phyloP scores from a whole-genome alignment of 2,888 invertebrate species.

The Siphonodentalium dalli region DNA sequence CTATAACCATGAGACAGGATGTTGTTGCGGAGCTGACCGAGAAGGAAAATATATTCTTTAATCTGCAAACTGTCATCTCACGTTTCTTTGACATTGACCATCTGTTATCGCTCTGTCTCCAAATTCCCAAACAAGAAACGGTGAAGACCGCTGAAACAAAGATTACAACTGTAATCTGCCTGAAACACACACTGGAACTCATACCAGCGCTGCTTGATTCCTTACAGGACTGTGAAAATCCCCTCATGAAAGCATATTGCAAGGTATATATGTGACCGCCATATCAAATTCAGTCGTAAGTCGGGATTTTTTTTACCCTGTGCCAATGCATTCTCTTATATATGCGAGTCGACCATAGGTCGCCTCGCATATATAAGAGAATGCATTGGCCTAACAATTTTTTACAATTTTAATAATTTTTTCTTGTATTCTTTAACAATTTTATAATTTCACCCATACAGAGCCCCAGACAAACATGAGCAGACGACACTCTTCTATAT shows the following conservation, averaged over 20 bases:
- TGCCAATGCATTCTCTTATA: too few species aligned
- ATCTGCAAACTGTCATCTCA: constrained; percentile 69
- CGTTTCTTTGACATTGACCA: constrained; percentile 81
- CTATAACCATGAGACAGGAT: constrained; percentile 76
- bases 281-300: too few species aligned
- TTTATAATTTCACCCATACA: too few species aligned
- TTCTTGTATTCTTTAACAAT: too few species aligned
- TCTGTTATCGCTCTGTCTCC: constrained; percentile 70
- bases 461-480: too few species aligned
- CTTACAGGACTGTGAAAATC: constrained; percentile 69
- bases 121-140: constrained; percentile 63
- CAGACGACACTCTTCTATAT: too few species aligned
- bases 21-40: constrained; percentile 80
- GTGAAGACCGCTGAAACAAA: constrained; percentile 75
- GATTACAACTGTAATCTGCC: constrained; percentile 77
- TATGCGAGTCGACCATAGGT: too few species aligned
- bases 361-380: too few species aligned
- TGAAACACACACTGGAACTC: constrained; percentile 80
- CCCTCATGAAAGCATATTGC: constrained; percentile 70
- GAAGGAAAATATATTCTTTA: constrained; percentile 73
- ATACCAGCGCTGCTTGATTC: constrained; percentile 74
- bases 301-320: too few species aligned
- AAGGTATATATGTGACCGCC: constrained; percentile 69
- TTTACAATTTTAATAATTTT: too few species aligned
- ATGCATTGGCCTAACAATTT: too few species aligned